These are phyloP conservation scores for Hypsibius dujardini DNA, from an alignment of 1,140 invertebrate species.

Conservation along the genomic window DNA sequence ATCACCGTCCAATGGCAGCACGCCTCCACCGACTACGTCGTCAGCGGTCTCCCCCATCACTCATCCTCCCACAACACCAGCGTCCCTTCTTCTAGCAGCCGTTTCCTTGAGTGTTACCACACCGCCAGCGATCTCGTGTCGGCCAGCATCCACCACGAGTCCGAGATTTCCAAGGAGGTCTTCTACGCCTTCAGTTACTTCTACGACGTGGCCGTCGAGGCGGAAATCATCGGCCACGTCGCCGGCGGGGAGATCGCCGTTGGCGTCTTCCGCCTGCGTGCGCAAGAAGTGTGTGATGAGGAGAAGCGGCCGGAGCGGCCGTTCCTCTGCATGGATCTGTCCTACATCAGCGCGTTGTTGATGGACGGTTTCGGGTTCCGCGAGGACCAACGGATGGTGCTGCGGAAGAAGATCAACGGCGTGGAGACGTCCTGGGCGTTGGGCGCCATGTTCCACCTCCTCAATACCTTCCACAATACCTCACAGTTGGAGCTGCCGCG, in stretches of 20 bases:
- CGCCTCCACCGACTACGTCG: constrained; percentile 20
- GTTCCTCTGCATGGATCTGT: constrained; percentile 74
- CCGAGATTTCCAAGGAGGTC: background rate
- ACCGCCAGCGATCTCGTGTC: background rate
- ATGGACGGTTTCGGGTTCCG: constrained; percentile 60
- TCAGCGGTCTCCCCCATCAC: constrained; percentile 13
- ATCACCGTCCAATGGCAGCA: constrained; percentile 18
- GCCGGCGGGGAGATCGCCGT: constrained; percentile 48
- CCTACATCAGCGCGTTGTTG: constrained; percentile 62
- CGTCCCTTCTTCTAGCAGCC: background rate
- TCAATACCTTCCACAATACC: constrained; percentile 26
- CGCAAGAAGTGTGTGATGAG: constrained; percentile 44
- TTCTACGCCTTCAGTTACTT: constrained; percentile 80
- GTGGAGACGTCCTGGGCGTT: constrained; percentile 82
- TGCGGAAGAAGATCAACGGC: constrained; percentile 67
- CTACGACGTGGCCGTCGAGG: constrained; percentile 69
- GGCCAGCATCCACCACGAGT: background rate
- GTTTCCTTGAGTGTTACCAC: background rate
- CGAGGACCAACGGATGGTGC: constrained; percentile 46
- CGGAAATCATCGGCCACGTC: constrained; percentile 49
- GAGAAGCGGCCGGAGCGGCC: constrained; percentile 58
- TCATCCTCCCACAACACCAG: no score
- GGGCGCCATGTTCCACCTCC: constrained; percentile 50
- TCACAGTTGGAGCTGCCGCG: background rate
- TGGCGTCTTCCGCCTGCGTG: constrained; percentile 46